Evolutionary conservation across 2,797 vertebrate genomes (phyloP).

Genomic region (Astyanax mexicanus): DNA sequence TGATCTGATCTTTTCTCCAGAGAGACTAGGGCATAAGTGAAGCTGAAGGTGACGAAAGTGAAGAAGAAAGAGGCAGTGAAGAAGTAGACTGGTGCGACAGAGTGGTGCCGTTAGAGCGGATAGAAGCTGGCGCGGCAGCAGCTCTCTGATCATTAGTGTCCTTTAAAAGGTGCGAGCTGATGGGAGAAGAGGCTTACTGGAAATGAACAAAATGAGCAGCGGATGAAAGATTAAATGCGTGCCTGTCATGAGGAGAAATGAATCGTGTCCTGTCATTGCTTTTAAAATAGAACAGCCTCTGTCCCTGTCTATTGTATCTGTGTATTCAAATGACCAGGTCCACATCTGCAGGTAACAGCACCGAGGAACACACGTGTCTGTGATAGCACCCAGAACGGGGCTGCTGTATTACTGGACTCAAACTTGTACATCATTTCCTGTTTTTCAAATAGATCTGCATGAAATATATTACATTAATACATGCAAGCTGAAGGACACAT

Average conservation of each 20-base stretch:
- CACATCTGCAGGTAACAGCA: neutral
- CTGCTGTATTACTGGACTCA: too few relatives aligned
- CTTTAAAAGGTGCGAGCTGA: neutral
- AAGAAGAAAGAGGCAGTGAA: neutral
- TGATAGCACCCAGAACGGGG: neutral
- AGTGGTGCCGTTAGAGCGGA: neutral
- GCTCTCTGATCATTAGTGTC: constrained; percentile 9
- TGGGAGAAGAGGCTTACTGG: neutral
- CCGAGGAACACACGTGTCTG: neutral
- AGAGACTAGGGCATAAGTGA: neutral
- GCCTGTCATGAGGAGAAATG: constrained; percentile 3
- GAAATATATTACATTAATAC: too few relatives aligned
- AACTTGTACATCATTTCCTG: too few relatives aligned
- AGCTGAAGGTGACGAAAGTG: neutral
- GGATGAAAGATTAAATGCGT: constrained; percentile 17
- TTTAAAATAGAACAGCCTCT: constrained; percentile 14
- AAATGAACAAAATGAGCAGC: constrained; percentile 23
- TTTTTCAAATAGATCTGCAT: too few relatives aligned
- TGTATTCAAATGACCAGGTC: neutral
- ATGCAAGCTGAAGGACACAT: too few relatives aligned
- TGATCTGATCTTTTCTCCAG: neutral
- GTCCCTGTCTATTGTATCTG: neutral
- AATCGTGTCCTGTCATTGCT: neutral
- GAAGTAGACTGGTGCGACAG: neutral
- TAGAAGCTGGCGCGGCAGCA: neutral